A percentile compares a stretch with the other conserved stretches of the same genome.
These are phyloP conservation scores for Chrosomus eos DNA, from an alignment of 2,797 vertebrate species.

Conservation along the genomic window DNA sequence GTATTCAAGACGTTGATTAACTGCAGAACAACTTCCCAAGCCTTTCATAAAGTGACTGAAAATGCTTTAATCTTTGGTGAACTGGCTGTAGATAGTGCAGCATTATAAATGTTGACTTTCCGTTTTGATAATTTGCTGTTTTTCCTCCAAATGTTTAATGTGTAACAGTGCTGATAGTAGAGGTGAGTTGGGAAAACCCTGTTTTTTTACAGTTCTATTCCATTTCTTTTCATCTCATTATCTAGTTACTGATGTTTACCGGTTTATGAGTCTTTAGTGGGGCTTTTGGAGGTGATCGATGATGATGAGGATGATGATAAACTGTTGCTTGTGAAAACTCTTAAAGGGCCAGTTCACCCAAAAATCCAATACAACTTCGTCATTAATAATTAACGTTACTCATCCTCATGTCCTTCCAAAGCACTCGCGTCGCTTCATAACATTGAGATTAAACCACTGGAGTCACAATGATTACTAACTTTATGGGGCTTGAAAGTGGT, in stretches of 20 bases:
- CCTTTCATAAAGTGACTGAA: not conserved
- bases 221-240: not conserved
- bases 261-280: no score
- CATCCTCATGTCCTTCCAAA: not conserved
- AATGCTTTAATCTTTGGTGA: not conserved
- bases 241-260: not conserved
- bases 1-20: not conserved
- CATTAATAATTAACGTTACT: not conserved
- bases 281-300: not conserved
- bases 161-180: not conserved
- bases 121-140: not conserved
- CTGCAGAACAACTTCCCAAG: not conserved
- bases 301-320: no score
- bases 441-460: not conserved
- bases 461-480: not conserved
- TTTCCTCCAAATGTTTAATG: not conserved
- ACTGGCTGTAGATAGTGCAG: not conserved
- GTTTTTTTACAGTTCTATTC: not conserved
- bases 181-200: not conserved
- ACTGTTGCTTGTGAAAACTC: not conserved
- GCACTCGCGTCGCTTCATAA: not conserved
- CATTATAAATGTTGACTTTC: not conserved
- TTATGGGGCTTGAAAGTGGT: not conserved
- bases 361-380: fast-evolving
- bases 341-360: not conserved